phyloP scores from a whole-genome alignment of 2,888 invertebrate genomes.

The Hyposoter dolosus region DNA sequence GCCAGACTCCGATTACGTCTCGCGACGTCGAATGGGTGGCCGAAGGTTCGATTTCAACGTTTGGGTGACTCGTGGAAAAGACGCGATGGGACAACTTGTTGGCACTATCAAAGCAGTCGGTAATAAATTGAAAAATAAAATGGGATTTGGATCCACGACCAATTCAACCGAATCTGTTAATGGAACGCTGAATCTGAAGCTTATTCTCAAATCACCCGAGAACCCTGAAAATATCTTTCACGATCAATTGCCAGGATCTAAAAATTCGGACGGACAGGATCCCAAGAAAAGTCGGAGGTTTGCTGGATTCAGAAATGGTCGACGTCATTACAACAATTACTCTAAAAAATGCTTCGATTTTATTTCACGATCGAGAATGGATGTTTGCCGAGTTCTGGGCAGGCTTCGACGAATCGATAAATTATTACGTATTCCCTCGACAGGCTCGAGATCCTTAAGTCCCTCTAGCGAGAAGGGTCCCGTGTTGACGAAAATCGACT shows the following conservation, averaged over 20 bases:
- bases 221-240: background rate
- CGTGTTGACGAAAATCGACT: background rate
- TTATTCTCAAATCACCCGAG: background rate
- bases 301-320: background rate
- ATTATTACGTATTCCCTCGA: background rate
- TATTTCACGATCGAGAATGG: background rate
- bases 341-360: background rate
- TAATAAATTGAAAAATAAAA: background rate
- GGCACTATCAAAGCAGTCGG: background rate
- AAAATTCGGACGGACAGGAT: background rate
- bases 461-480: background rate
- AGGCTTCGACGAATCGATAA: background rate
- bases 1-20: background rate
- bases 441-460: background rate
- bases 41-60: constrained; percentile 20
- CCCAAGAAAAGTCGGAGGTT: background rate
- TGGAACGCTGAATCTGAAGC: background rate
- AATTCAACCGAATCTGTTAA: background rate
- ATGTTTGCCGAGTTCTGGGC: background rate
- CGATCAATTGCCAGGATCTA: background rate
- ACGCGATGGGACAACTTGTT: constrained; percentile 16
- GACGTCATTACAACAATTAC: background rate
- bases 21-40: constrained; percentile 22
- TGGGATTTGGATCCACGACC: background rate
- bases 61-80: background rate